Evolutionary conservation across 2,797 vertebrate genomes (phyloP).

Genomic region (Podarcis siculus): DNA sequence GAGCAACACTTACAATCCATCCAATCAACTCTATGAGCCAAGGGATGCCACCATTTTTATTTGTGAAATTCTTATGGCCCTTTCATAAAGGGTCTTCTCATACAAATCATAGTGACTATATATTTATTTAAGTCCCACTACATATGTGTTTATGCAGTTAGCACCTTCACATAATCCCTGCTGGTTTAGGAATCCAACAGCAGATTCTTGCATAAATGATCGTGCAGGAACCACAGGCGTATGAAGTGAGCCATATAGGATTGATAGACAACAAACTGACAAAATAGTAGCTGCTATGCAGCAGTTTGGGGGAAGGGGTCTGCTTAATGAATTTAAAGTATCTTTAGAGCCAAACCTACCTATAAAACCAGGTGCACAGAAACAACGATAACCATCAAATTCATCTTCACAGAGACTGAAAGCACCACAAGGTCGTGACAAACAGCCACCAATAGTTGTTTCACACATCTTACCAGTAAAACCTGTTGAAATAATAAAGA

Average conservation of each 20-base stretch:
- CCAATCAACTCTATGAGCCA: background rate
- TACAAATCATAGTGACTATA: background rate
- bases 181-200: background rate
- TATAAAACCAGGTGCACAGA: constrained; percentile 89
- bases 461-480: constrained; percentile 84
- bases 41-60: background rate
- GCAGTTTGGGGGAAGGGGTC: too few relatives aligned
- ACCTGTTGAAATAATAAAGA: constrained; percentile 71
- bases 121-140: background rate
- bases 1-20: background rate
- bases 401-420: constrained; percentile 83
- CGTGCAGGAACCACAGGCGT: background rate
- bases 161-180: too few relatives aligned
- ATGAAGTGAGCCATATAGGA: background rate
- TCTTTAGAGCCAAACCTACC: constrained; percentile 69
- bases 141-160: background rate
- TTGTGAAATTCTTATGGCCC: too few relatives aligned
- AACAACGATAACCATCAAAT: constrained; percentile 79
- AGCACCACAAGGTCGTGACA: constrained; percentile 80
- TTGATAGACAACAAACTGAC: background rate
- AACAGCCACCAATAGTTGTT: constrained; percentile 74
- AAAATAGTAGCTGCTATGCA: background rate
- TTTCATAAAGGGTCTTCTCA: background rate
- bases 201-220: background rate
- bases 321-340: background rate